Evolutionary conservation across 2,797 vertebrate species (phyloP).

Genomic region (Toxotes lorentzi): DNA sequence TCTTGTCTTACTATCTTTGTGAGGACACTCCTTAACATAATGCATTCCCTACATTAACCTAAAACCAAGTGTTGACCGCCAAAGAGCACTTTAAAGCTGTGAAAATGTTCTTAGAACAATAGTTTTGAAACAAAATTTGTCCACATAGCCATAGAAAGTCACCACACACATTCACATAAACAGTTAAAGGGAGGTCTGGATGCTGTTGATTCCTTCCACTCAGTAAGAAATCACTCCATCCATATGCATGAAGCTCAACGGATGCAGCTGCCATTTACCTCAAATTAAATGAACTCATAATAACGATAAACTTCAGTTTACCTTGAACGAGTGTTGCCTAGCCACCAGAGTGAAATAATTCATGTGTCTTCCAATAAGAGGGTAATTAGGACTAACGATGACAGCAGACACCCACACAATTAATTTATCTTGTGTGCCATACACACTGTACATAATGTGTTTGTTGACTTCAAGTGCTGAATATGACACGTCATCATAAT

Average conservation of each 20-base stretch:
- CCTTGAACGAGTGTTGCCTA: constrained; percentile 51
- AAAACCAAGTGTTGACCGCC: too few species aligned
- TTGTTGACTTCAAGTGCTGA: constrained; percentile 23
- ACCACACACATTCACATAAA: neutral
- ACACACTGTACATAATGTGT: constrained; percentile 23
- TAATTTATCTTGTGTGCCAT: constrained; percentile 22
- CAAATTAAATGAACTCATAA: constrained; percentile 34
- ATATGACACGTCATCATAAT: constrained; percentile 15
- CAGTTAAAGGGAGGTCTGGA: neutral
- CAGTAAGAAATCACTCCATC: neutral
- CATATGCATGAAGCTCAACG: constrained; percentile 15
- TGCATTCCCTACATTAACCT: too few species aligned
- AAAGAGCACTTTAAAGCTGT: too few species aligned
- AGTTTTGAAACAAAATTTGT: too few species aligned
- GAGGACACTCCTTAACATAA: too few species aligned
- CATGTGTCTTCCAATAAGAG: constrained; percentile 36
- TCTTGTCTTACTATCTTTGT: too few species aligned
- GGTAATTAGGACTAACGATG: constrained; percentile 38
- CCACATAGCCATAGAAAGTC: too few species aligned
- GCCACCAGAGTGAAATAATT: constrained; percentile 65
- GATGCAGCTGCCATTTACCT: constrained; percentile 22
- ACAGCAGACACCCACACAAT: constrained; percentile 34
- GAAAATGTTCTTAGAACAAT: too few species aligned
- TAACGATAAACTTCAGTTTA: constrained; percentile 64
- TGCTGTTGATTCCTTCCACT: neutral